Base-by-base conservation (phyloP, 92 coral and sea anemone genomes). In the Phenganax marumi region DNA sequence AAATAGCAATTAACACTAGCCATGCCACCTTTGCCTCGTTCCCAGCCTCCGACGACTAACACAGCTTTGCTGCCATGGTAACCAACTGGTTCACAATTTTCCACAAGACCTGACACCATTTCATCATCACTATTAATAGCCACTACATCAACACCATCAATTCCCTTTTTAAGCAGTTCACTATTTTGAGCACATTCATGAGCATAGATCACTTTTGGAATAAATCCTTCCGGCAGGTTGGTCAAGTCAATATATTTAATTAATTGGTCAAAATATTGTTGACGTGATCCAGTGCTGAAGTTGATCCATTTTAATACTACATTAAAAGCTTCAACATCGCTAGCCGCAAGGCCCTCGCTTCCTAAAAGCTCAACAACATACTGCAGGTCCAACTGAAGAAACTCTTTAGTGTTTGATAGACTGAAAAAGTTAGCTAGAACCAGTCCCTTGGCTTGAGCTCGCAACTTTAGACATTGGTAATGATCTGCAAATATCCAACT, bases 311-410 rank as follows among this genome's bases (percentile, higher is more conserved):
- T 88, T 22, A 96, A 88, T 12, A 91, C 77, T 8, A 96, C 91
- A 77, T 96, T 97, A 83, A 87, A 91, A 24, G 91, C 90, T 56
- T 96, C 97, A 46, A 87, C 86, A 55, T 96, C 97, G 50, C 90
- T 92, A 8, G 97, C 91, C 3, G 91, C 99, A 23, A 96, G 91
- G n/a, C 89, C 92, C 63, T 96, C 96, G 70, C 99, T 86, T 9
- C 96, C 87, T 50, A 96, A 80, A 7, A 96, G 86, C n/a, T 92
- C 93, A 17, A 89, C 80, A 43, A 96, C 79, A 65, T 96, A 94
- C 17, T 85, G 85, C 2, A 89, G 87, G 22, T 84, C 87, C n/a
- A 96, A 85, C 12, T 79, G 72, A 19, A 81, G 87, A 76, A 96
- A 96, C 50, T 84, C 94, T 11, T 87, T 88, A 6, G 85, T 88